These are phyloP conservation scores for Paralvinella palmiformis DNA, from an alignment of 1,140 invertebrate genomes.

Conservation along the genomic window DNA sequence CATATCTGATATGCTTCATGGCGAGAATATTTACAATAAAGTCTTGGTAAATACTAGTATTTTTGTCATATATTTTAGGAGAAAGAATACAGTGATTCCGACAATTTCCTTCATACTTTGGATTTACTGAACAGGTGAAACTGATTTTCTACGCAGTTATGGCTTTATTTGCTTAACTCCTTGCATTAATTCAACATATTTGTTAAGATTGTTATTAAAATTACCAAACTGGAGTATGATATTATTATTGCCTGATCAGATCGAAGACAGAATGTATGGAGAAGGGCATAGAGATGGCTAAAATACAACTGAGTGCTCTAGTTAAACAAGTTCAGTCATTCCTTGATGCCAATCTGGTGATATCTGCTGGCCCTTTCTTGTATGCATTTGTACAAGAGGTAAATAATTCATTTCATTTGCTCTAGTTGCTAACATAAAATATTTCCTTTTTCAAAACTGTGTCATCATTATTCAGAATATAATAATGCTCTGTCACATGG, in stretches of 20 bases:
- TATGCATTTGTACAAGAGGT: slow-evolving; percentile 78
- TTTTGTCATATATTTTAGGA: slow-evolving; percentile 40
- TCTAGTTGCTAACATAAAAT: no score
- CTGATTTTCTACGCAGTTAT: no score
- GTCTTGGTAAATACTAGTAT: no score
- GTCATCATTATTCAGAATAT: background rate
- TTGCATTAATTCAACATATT: no score
- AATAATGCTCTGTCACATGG: no score
- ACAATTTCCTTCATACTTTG: slow-evolving; percentile 70
- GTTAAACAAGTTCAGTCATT: slow-evolving; percentile 75
- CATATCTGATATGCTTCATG: no score
- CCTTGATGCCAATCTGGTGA: slow-evolving; percentile 68
- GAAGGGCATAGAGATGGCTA: slow-evolving; percentile 68
- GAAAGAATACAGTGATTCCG: slow-evolving; percentile 54
- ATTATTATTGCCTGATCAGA: no score
- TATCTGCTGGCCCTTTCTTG: slow-evolving; percentile 81
- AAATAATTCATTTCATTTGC: no score
- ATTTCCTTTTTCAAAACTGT: background rate
- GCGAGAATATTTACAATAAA: no score
- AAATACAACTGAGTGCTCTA: slow-evolving; percentile 64
- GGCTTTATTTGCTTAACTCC: no score
- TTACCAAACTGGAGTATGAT: no score
- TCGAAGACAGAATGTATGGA: slow-evolving; percentile 52
- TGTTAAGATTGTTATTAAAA: no score
- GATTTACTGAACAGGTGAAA: slow-evolving; percentile 62